Conservation (phyloP, 2,797 vertebrate genomes). For the Apodemus agrarius region DNA sequence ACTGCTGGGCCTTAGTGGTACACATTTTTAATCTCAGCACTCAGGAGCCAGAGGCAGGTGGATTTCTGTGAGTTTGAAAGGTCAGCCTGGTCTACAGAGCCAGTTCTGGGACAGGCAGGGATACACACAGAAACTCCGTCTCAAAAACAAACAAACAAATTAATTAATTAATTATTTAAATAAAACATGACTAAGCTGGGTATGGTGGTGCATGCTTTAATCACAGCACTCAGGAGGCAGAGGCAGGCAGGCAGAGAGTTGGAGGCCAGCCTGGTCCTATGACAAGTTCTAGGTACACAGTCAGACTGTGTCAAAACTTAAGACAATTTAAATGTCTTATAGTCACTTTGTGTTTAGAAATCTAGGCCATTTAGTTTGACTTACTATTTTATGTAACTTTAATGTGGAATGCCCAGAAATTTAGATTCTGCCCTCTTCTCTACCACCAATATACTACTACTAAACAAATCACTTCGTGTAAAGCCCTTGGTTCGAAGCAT, state of each 20-base stretch:
- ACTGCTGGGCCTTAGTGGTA: not conserved
- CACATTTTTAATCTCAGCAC: not conserved
- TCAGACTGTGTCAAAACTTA: not conserved
- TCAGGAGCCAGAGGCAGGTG: not conserved
- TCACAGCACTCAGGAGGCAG: not conserved
- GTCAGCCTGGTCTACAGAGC: not conserved
- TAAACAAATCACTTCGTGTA: not conserved
- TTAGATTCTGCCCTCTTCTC: not conserved
- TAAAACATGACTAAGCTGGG: not conserved
- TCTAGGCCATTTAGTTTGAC: slow-evolving; percentile 31
- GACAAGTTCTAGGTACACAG: not conserved
- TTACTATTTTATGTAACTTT: slow-evolving; percentile 40
- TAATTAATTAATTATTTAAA: not conserved
- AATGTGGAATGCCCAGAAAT: slow-evolving; percentile 35
- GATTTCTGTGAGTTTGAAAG: not conserved
- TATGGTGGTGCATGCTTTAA: not conserved
- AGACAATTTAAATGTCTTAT: slow-evolving; percentile 15
- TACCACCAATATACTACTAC: not conserved
- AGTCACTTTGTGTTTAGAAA: slow-evolving; percentile 14
- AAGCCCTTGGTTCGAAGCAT: not conserved
- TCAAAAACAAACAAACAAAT: not conserved
- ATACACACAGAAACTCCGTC: not conserved
- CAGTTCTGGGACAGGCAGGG: not conserved
- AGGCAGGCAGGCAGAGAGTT: not conserved
- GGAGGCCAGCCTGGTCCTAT: not conserved